These are phyloP conservation scores for Axis porcinus DNA, from an alignment of 2,113 vertebrate genomes.

Conservation along the genomic window DNA sequence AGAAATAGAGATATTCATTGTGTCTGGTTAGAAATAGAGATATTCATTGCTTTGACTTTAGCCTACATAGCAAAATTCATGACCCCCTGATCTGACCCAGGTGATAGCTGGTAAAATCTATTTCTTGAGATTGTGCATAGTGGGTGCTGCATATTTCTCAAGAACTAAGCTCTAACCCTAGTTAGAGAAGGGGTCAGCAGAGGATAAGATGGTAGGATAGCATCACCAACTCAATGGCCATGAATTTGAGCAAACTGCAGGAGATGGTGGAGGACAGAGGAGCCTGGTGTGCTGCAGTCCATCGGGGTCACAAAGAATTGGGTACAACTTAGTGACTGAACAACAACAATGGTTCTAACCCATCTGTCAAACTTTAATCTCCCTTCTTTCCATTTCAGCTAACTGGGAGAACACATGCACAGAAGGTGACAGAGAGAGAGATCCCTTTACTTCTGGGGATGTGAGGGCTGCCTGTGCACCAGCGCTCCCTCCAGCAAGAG, in stretches of 20 bases:
- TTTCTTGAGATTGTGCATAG: background rate
- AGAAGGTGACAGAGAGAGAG: no score
- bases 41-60: background rate
- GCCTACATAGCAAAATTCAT: background rate
- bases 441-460: background rate
- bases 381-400: background rate
- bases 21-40: slow-evolving; percentile 18
- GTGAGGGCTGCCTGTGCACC: fast-evolving
- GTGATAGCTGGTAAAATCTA: background rate
- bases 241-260: background rate
- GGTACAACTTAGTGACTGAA: background rate
- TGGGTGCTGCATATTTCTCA: background rate
- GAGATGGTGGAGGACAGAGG: background rate
- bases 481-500: fast-evolving
- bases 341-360: background rate
- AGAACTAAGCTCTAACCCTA: background rate
- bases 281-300: background rate
- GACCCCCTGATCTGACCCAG: background rate
- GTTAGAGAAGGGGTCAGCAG: background rate
- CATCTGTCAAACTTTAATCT: background rate
- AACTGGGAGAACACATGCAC: background rate
- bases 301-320: background rate
- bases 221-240: background rate
- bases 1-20: background rate
- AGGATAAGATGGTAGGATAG: background rate